Evolutionary conservation across 2,888 invertebrate species (phyloP), one percentile per base, ranked within the genome.

Genomic region (Podabrus alpinus): DNA sequence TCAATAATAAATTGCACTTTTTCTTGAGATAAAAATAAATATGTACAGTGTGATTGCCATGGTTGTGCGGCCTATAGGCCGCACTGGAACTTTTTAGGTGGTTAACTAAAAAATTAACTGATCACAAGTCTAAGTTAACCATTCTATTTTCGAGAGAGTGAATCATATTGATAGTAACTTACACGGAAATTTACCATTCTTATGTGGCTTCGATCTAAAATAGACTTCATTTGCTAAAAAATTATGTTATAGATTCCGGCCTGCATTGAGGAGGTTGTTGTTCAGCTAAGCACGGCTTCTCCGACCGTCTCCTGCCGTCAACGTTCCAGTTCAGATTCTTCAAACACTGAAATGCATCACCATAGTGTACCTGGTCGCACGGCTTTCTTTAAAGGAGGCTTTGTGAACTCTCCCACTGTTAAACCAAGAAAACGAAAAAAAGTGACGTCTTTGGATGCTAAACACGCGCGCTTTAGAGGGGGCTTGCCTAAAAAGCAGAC

Each of bases 251-350:
- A 91, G 81, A 89, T 89, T 78, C 89, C 90, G n/a, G 88, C 89
- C 1, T 88, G 87, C 76, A 89, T 90, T 66, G 90, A 89, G 83
- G 89, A 90, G 85, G 88, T 90, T 5, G 87, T 91, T 24, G 88
- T 86, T 61, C 87, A 88, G 78, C 89, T 91, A 0, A 88, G 89
- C 60, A 90, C 91, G 2, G 91, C 45, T 45, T 45, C 11, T 7
- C 45, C 45, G 5, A 45, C 45, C 7, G 45, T 45, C 5, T 45
- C 45, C 0, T 45, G 3, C 2, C 45, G 7, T 5, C 45, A 79
- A 71, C 87, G 86, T 75, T 87, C 87, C 80, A 83, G 77, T 71
- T 66, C 78, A 21, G 72, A 79, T 72, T 17, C 16, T 17, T 73
- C 70, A 60, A 79, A 68, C 16, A 61, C 69, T 17, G 75, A 66